These are phyloP conservation scores for Cryptotermes secundus DNA, from an alignment of 1,140 invertebrate genomes.

Conservation along the genomic window DNA sequence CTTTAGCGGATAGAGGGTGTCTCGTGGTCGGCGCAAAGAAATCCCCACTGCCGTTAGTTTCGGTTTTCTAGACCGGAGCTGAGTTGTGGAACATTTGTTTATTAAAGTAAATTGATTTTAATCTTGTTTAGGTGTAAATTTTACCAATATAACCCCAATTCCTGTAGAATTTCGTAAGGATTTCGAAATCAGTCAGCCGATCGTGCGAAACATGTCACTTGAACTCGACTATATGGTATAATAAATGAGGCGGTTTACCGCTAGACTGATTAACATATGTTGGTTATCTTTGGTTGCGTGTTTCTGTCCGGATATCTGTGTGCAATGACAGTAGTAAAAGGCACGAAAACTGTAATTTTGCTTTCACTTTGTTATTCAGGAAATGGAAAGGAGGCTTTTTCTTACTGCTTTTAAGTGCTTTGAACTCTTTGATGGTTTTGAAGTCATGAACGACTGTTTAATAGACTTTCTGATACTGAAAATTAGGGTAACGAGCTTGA, in stretches of 20 bases:
- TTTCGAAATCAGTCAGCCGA: too few species aligned
- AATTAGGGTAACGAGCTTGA: neutral
- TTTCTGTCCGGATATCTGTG: neutral
- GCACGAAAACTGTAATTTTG: neutral
- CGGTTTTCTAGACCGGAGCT: too few species aligned
- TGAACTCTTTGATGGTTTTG: neutral
- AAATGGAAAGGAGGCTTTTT: neutral
- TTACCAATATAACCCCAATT: too few species aligned
- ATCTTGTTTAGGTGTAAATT: too few species aligned
- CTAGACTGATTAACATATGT: neutral
- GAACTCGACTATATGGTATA: too few species aligned
- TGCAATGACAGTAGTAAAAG: neutral
- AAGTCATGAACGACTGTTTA: neutral
- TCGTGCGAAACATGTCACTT: too few species aligned
- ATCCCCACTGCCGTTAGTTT: too few species aligned
- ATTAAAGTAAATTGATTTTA: too few species aligned
- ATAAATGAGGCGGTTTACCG: neutral
- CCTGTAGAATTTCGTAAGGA: too few species aligned
- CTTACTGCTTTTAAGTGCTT: neutral
- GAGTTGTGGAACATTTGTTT: too few species aligned
- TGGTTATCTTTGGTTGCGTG: neutral
- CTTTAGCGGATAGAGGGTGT: too few species aligned
- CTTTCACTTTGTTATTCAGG: conserved; percentile 2
- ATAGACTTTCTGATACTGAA: neutral
- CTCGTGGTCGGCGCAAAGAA: too few species aligned